Base-by-base conservation (phyloP, 1,140 invertebrate species). In the Leucophenga varia region DNA sequence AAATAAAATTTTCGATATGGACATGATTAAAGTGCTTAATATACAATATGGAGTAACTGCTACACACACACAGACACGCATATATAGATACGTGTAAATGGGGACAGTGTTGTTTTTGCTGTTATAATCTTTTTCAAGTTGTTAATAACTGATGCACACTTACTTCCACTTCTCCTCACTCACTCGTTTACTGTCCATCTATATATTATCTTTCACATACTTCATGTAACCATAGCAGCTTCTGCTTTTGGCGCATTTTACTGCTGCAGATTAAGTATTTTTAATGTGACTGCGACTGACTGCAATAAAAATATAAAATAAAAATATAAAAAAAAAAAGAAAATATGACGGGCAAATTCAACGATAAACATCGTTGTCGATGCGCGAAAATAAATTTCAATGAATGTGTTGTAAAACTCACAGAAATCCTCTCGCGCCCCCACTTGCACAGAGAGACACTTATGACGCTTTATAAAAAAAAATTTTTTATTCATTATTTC, bases 1-100 rank as follows among this genome's bases (percentile, higher is more conserved):
- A 70, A 70, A 60, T 65, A 60, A 65, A 63, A 64, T 57, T 57
- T 70, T 61, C 56, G 65, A 59, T 69, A 69, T 67, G 63, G 57
- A 63, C 63, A 67, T 67, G 57, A 61, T 57, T 52, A 61, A 67
- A 63, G 43, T 51, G 34, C 37, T 25, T 25, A 25, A 25, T 10
- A 25, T n/a, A n/a, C n/a, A n/a, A n/a, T n/a, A n/a, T n/a, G n/a
- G n/a, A n/a, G n/a, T n/a, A n/a, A n/a, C n/a, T n/a, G n/a, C n/a
- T n/a, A n/a, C n/a, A n/a, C n/a, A n/a, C n/a, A n/a, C 17, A 40
- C 17, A 25, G 12, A 40, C 18, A 19, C 13, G 22, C 38, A 40
- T 13, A 40, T 40, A 13, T 38, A 2, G 5, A 21, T 19, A 13
- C 9, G 13, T 5, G 3, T 19, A 19, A 19, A 13, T 12, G 16